These are phyloP conservation scores for Petrocephalus schoutedeni DNA, from an alignment of 2,797 vertebrate genomes.

Conservation along the genomic window DNA sequence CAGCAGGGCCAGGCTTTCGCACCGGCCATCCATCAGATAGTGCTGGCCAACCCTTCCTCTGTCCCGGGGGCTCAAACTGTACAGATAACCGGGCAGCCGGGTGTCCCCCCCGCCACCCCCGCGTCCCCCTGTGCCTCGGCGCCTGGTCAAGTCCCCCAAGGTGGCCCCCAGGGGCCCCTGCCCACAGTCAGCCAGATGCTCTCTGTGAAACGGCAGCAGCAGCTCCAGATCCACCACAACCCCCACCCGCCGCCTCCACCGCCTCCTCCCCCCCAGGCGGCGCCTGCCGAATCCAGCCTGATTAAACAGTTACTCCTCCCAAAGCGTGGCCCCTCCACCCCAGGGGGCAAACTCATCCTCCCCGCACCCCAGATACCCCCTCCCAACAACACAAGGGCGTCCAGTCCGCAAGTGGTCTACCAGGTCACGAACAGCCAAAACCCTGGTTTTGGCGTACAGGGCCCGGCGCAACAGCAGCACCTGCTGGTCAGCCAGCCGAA, in stretches of 20 bases:
- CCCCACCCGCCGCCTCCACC: constrained; percentile 56
- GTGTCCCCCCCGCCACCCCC: constrained; percentile 69
- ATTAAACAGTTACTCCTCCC: constrained; percentile 99
- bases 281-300: constrained; percentile 91
- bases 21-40: constrained; percentile 96
- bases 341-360: constrained; percentile 94
- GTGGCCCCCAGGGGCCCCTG: constrained; percentile 71
- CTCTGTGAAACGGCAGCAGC: constrained; percentile 84
- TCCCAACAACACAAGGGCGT: constrained; percentile 78
- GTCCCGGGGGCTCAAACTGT: constrained; percentile 78
- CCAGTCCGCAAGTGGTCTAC: constrained; percentile 90
- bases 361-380: constrained; percentile 93
- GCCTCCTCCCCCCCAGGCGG: constrained; percentile 67
- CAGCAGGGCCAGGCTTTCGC: constrained; percentile 81
- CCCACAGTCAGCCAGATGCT: constrained; percentile 90
- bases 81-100: constrained; percentile 81
- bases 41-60: constrained; percentile 84
- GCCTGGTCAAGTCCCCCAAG: constrained; percentile 64
- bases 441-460: constrained; percentile 72
- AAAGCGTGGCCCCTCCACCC: constrained; percentile 91
- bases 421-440: constrained; percentile 79
- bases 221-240: constrained; percentile 59
- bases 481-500: constrained; percentile 79
- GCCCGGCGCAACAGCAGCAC: constrained; percentile 77
- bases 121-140: constrained; percentile 66